These are phyloP conservation scores for Leucophenga montana DNA, from an alignment of 2,888 invertebrate genomes.

Conservation along the genomic window DNA sequence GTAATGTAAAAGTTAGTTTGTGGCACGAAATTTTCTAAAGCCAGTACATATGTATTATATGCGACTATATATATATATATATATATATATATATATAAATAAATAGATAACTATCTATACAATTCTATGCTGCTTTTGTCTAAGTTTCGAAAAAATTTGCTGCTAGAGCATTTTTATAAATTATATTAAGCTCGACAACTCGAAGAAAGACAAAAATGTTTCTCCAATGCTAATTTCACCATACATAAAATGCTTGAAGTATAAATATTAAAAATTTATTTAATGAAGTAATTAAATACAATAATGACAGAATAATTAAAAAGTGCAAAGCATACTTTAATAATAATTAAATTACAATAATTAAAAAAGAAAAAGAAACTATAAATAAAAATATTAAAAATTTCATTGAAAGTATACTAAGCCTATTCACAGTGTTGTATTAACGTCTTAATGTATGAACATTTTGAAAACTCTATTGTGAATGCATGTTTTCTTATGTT, in stretches of 20 bases:
- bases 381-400: conserved; percentile 15
- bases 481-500: too few species aligned
- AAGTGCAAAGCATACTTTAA: conserved; percentile 23
- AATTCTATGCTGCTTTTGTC: not conserved
- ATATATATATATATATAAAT: conserved; percentile 30
- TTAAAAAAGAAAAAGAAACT: not conserved
- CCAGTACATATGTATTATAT: too few species aligned
- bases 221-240: too few species aligned
- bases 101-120: conserved; percentile 46
- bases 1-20: not conserved
- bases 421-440: too few species aligned
- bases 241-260: too few species aligned
- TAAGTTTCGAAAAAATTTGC: too few species aligned
- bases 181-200: conserved; percentile 5
- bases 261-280: too few species aligned
- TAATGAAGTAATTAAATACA: too few species aligned
- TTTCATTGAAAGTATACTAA: conserved; percentile 24
- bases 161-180: not conserved
- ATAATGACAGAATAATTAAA: not conserved
- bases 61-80: conserved; percentile 34
- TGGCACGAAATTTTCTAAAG: not conserved
- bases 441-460: too few species aligned
- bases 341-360: not conserved
- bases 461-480: too few species aligned
- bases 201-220: not conserved